phyloP scores from a whole-genome alignment of 2,888 invertebrate species.

The Biston stratarius region DNA sequence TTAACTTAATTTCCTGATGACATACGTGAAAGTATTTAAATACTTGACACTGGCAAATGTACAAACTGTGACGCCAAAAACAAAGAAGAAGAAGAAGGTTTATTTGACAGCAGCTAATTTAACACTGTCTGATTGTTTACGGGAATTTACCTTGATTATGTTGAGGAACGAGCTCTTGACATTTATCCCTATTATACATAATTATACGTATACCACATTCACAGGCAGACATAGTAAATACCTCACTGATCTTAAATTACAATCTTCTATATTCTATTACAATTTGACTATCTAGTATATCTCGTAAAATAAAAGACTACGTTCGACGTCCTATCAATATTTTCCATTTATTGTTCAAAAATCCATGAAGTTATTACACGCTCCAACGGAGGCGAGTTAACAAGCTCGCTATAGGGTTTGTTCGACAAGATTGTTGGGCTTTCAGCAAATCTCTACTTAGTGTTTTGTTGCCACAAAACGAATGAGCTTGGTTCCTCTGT shows the following conservation, averaged over 20 bases:
- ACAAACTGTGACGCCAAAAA: too few species aligned
- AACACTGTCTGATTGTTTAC: too few species aligned
- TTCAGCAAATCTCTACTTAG: constrained; percentile 21
- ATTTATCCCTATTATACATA: too few species aligned
- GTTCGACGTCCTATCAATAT: constrained; percentile 38
- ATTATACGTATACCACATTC: too few species aligned
- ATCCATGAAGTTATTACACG: constrained; percentile 46
- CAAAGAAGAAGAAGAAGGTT: too few species aligned
- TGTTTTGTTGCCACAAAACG: constrained; percentile 30
- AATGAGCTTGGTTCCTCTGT: neutral
- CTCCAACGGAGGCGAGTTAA: constrained; percentile 42
- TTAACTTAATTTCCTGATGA: too few species aligned
- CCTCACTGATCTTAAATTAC: neutral
- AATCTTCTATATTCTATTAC: neutral
- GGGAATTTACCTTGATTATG: too few species aligned
- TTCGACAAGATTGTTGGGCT: constrained; percentile 36
- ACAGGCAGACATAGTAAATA: too few species aligned
- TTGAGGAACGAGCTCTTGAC: too few species aligned
- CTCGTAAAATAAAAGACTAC: constrained; percentile 19
- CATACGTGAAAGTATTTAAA: too few species aligned
- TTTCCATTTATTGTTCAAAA: constrained; percentile 46
- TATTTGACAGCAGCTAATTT: too few species aligned
- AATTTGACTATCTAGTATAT: neutral
- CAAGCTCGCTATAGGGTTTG: constrained; percentile 40
- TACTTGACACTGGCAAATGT: too few species aligned